Base-by-base conservation (phyloP, 2,888 invertebrate genomes). In the Buathra laborator region DNA sequence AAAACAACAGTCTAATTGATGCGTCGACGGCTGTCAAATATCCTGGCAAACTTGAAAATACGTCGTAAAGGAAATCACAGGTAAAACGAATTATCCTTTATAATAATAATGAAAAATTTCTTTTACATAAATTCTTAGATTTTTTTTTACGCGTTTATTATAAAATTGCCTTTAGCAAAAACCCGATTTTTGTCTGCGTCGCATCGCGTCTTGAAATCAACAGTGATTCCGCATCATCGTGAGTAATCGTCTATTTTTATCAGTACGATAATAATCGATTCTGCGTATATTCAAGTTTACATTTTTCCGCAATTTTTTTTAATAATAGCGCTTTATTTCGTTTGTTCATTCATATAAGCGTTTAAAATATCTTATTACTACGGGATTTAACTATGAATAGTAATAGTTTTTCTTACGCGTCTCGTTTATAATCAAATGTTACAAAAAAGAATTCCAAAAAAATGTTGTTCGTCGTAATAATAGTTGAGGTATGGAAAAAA, bases 241-340 rank as follows among this genome's bases (percentile, higher is more conserved):
- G 56, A 83, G 83, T 83, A 19, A 79, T 74, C 29, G 51, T 44
- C 9, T 29, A 16, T 71, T 74, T 51, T 7, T 51, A 46, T 14
- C 43, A 3, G 14, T 19, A 62, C 62, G 2, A 32, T 62, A 6
- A 32, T 12, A 29, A 14, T 62, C 6, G 62, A 62, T 62, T 14
- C n/a, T 62, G 2, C 62, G 3, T 29, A 29, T n/a, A 32, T 6
- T 32, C 14, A 6, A n/a, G 32, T 62, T 32, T 7, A 32, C 48
- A 0, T 62, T 62, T 6, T 62, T 14, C 29, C 56, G 10, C 24
- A 19, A 19, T 10, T 59, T 6, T 6, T 6, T 62, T 29, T 32
- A 32, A 32, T 6, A 10, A 24, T 3, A 56, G 10, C 19, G 12
- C 12, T 24, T 1, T 19, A 10, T 53, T 24, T 24, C 1, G 24